Conservation (phyloP, 2,797 vertebrate species). For the Neostethus bicornis region DNA sequence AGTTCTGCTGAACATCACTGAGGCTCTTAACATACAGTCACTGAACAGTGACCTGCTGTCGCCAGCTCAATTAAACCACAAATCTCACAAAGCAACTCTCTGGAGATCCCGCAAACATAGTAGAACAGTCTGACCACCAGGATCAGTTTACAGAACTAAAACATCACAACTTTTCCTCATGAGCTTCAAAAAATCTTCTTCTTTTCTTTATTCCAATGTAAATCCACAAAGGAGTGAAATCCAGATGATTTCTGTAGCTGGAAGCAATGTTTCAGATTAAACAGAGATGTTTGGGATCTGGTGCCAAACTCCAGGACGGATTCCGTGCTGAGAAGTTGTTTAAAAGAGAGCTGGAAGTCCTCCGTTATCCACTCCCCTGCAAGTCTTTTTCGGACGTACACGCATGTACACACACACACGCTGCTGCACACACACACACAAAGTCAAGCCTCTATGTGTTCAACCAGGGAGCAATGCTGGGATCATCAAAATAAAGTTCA, state of each 20-base stretch:
- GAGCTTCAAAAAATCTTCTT: conserved; percentile 50
- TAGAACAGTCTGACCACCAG: conserved; percentile 13
- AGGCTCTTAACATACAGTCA: conserved; percentile 40
- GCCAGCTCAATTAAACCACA: conserved; percentile 64
- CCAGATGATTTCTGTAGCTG: conserved; percentile 45
- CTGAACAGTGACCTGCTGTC: conserved; percentile 53
- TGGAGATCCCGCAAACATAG: conserved; percentile 59
- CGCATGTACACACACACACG: conserved; percentile 12
- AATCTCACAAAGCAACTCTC: conserved; percentile 40
- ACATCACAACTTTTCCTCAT: conserved; percentile 37
- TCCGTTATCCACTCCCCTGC: conserved; percentile 79
- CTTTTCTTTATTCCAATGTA: conserved; percentile 58
- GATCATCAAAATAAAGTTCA: conserved; percentile 51
- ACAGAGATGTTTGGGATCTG: conserved; percentile 38
- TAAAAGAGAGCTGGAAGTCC: conserved; percentile 81
- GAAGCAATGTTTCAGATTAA: conserved; percentile 30
- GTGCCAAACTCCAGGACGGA: conserved; percentile 58
- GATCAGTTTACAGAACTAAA: conserved; percentile 24
- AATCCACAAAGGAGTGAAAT: conserved; percentile 70
- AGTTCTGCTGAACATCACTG: conserved; percentile 53
- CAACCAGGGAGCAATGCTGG: rapidly evolving
- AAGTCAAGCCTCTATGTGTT: conserved; percentile 23
- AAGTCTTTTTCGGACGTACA: conserved; percentile 74
- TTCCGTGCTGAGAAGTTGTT: conserved; percentile 79
- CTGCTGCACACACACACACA: conserved; percentile 13